phyloP scores from a whole-genome alignment of 2,888 invertebrate species.

The Trichogramma evanescens region DNA sequence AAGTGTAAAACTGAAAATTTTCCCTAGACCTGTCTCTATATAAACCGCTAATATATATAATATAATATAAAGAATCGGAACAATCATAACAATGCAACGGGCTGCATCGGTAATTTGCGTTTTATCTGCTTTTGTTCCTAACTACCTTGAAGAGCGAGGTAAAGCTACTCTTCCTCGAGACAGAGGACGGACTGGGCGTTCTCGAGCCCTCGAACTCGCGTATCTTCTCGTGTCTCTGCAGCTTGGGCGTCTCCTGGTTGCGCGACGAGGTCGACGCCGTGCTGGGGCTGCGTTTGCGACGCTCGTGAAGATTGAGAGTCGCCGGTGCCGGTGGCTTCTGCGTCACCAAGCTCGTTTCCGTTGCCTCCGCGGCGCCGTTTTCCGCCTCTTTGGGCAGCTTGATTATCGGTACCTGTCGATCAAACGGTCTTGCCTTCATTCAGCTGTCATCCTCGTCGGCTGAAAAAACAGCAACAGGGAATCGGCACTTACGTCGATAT shows the following conservation, averaged over 20 bases:
- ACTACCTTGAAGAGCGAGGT: constrained; percentile 68
- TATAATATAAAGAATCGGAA: too few relatives aligned
- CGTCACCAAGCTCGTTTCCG: constrained; percentile 24
- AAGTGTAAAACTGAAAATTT: too few relatives aligned
- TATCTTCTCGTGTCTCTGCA: constrained; percentile 44
- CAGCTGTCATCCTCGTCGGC: too few relatives aligned
- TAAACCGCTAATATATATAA: too few relatives aligned
- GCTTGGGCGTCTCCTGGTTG: constrained; percentile 29
- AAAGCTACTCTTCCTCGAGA: constrained; percentile 73
- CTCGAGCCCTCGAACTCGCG: constrained; percentile 44
- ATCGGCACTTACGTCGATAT: constrained; percentile 37
- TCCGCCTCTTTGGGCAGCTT: constrained; percentile 24
- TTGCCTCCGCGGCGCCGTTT: constrained; percentile 3
- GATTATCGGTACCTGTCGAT: constrained; percentile 36
- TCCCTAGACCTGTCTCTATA: too few relatives aligned
- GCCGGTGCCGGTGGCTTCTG: constrained; percentile 54
- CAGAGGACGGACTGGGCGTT: constrained; percentile 64
- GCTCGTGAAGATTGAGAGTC: constrained; percentile 53
- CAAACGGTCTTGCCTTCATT: neutral
- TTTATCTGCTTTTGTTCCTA: too few relatives aligned
- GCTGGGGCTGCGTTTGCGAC: constrained; percentile 28
- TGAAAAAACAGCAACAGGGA: neutral
- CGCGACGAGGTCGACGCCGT: constrained; percentile 12
- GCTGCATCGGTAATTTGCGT: too few relatives aligned
- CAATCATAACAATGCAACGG: too few relatives aligned